These are phyloP conservation scores for Eretmochelys imbricata DNA, from an alignment of 2,113 vertebrate genomes.

Conservation along the genomic window DNA sequence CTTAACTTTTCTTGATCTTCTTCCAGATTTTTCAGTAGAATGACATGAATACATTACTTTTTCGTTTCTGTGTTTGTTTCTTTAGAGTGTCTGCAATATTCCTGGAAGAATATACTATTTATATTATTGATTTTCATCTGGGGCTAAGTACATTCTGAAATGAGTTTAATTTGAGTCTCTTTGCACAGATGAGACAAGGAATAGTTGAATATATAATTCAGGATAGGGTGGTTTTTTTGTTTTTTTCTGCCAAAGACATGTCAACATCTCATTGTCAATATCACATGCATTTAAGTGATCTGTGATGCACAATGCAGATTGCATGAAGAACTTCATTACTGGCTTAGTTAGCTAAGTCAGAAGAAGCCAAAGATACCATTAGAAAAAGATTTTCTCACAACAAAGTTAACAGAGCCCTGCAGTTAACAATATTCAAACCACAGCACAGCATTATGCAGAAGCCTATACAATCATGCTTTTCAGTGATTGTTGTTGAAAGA, in stretches of 20 bases:
- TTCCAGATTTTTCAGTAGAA: background rate
- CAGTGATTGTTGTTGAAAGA: background rate
- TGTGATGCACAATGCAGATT: background rate
- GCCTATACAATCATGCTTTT: background rate
- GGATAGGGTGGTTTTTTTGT: slow-evolving; percentile 12
- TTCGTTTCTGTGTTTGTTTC: background rate
- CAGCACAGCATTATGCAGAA: background rate
- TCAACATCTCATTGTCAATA: background rate
- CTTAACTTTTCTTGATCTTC: background rate
- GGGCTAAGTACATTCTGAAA: background rate
- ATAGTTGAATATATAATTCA: background rate
- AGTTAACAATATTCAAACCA: background rate
- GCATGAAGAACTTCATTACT: background rate
- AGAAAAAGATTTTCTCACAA: background rate
- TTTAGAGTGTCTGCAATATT: background rate
- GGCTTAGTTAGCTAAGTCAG: background rate
- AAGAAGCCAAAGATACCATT: background rate
- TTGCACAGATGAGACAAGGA: background rate
- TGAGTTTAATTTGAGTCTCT: background rate
- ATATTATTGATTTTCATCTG: background rate
- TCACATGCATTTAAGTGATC: background rate
- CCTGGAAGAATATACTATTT: background rate
- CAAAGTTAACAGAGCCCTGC: background rate
- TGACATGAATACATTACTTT: background rate
- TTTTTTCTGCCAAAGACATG: slow-evolving; percentile 5